These are phyloP conservation scores for Sebastes schlegelii DNA, from an alignment of 2,113 vertebrate genomes.

Conservation along the genomic window DNA sequence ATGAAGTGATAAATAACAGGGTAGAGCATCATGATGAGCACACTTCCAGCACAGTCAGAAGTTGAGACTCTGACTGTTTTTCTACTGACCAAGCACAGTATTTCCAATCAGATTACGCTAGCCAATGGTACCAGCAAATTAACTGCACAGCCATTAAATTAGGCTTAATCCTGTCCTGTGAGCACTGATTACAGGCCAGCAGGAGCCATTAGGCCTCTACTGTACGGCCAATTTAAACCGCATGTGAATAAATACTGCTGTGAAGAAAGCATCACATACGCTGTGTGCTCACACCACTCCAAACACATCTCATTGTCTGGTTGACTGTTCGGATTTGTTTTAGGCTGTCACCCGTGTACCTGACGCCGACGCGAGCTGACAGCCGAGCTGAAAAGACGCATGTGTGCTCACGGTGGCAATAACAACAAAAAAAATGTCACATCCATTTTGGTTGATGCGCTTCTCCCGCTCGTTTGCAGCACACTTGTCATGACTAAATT, in stretches of 20 bases:
- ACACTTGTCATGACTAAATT: constrained; percentile 45
- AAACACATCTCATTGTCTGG: constrained; percentile 5
- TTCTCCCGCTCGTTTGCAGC: constrained; percentile 32
- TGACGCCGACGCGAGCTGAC: constrained; percentile 33
- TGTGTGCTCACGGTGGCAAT: background rate
- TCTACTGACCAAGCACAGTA: constrained; percentile 8
- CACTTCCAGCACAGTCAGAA: background rate
- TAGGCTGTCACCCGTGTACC: constrained; percentile 19
- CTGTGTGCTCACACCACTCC: background rate
- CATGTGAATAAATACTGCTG: background rate
- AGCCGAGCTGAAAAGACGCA: constrained; percentile 27
- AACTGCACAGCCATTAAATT: constrained; percentile 11
- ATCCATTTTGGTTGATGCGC: constrained; percentile 28
- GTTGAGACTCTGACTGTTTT: constrained; percentile 8
- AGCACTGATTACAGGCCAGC: constrained; percentile 30
- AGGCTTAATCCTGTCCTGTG: constrained; percentile 12
- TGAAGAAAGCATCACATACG: background rate
- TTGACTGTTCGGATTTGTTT: constrained; percentile 45
- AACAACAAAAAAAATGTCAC: constrained; percentile 26
- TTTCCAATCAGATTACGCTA: constrained; percentile 30
- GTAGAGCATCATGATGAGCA: background rate
- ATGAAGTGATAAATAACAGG: background rate
- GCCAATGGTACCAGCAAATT: constrained; percentile 11
- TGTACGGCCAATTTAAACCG: constrained; percentile 1
- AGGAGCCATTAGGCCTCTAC: constrained; percentile 15